Base-by-base conservation (phyloP, 2,888 invertebrate genomes). In the Smittia sp. region DNA sequence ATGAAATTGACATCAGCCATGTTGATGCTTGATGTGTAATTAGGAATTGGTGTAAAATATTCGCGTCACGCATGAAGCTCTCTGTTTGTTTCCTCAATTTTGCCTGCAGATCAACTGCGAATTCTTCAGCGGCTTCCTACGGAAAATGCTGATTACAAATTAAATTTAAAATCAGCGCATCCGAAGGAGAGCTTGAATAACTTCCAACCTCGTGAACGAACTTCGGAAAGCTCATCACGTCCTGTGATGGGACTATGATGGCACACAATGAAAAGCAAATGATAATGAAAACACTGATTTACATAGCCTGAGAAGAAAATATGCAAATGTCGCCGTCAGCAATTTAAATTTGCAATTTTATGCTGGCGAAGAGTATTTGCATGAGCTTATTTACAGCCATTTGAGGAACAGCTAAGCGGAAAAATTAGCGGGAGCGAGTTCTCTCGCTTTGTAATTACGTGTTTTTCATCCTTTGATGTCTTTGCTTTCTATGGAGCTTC, bases 281-380 rank as follows among this genome's bases (percentile, higher is more conserved):
- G 39, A 66, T 68, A 68, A 68, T 68, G 68, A 68, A 68, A 67
- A 66, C 41, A 46, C 68, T 68, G 41, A 46, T 68, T 68, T 68
- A 24, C 68, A 68, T 68, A 41, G 41, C 41, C 58, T 18, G 65
- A 25, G 63, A 67, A 32, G n/a, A 68, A 68, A 68, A 68, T 68
- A 68, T 68, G 68, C 46, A 68, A 68, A 68, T 68, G 68, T 39
- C 11, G 46, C 46, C 46, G 13, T 46, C 46, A 46, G 46, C 46
- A 68, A 41, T 68, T 18, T 68, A 68, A 68, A 68, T 68, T 46
- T 68, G 68, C 68, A 68, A 46, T 68, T 68, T 68, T 68, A 68
- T 68, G 68, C 24, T 68, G 46, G 68, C 46, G 58, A 22, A 6
- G 39, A 9, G 18, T 66, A 66, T 66, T 66, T 68, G 68, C 24